A percentile compares a stretch with the other conserved stretches of the same genome.
Conservation (phyloP, 2,888 invertebrate species). For the Corbicula japonica region DNA sequence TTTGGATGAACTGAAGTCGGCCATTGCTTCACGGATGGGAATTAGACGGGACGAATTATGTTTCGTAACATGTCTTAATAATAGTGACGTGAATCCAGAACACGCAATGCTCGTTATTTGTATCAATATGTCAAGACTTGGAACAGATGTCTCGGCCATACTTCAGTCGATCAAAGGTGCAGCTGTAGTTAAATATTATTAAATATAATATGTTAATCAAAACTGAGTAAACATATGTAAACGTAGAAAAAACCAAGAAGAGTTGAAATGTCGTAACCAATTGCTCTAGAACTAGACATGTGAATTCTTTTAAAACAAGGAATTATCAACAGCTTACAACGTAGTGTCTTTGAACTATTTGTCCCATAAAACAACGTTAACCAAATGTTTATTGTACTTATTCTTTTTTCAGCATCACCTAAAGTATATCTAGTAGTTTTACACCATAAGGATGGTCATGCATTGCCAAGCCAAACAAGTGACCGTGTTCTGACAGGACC, state of each 20-base stretch:
- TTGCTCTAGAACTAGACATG: background rate
- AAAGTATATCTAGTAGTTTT: conserved; percentile 57
- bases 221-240: background rate
- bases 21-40: too few species aligned
- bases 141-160: background rate
- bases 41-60: too few species aligned
- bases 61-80: background rate
- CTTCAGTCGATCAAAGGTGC: background rate
- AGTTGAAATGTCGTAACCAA: background rate
- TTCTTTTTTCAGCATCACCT: background rate
- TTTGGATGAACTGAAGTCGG: too few species aligned
- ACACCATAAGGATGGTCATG: conserved; percentile 70
- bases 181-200: background rate
- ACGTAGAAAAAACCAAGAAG: background rate
- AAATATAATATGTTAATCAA: background rate
- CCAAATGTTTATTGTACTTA: too few species aligned
- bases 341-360: background rate
- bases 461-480: conserved; percentile 64
- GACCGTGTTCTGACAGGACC: conserved; percentile 61
- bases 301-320: background rate
- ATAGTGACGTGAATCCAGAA: background rate
- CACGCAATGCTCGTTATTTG: conserved; percentile 1
- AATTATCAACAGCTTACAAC: background rate
- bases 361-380: background rate
- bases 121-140: conserved; percentile 2